These are phyloP conservation scores for Lophotis ruficrista DNA, from an alignment of 2,113 vertebrate genomes.

Conservation along the genomic window DNA sequence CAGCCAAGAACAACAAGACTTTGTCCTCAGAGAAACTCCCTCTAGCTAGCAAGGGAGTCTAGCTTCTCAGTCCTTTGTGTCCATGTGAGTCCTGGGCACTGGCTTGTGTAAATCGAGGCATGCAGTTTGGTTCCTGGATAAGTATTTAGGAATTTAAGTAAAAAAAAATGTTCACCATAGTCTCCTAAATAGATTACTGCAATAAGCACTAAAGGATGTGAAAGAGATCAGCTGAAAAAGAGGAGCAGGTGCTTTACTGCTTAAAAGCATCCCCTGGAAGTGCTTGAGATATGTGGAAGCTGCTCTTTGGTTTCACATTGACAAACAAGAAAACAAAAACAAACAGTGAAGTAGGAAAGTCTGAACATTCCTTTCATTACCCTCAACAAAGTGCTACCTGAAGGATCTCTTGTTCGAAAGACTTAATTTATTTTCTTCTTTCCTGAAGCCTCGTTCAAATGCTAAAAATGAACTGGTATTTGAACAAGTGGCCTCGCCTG, in stretches of 20 bases:
- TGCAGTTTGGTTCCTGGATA: not conserved
- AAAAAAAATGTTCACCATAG: not conserved
- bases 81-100: not conserved
- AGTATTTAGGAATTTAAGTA: not conserved
- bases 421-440: not conserved
- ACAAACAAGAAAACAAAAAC: not conserved
- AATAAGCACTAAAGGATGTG: not conserved
- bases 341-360: not conserved
- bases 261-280: not conserved
- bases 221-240: not conserved
- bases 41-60: too few relatives aligned
- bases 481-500: not conserved
- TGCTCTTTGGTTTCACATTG: not conserved
- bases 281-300: not conserved
- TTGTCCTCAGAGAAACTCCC: not conserved
- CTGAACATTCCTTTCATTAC: not conserved
- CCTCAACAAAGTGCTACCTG: fast-evolving
- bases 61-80: not conserved
- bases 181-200: not conserved
- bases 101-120: not conserved
- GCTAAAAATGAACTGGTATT: not conserved
- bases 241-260: not conserved
- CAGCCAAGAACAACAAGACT: not conserved
- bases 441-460: not conserved
- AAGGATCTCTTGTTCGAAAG: not conserved